phyloP scores from a whole-genome alignment of 2,113 vertebrate genomes.

The Leucopternis melanops region DNA sequence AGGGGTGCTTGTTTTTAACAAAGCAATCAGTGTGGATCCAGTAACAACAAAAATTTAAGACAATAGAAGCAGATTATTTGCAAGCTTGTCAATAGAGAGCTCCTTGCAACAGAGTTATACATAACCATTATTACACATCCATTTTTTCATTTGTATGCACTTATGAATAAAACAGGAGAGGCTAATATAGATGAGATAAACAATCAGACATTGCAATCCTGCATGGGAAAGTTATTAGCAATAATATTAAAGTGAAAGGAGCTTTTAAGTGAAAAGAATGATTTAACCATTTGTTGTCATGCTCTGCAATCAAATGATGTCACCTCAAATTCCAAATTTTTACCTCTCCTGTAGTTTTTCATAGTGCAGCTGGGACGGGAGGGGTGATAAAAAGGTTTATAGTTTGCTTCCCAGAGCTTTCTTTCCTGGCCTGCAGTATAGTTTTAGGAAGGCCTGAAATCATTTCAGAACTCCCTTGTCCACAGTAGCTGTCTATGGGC shows the following conservation, averaged over 20 bases:
- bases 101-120: not conserved
- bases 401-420: not conserved
- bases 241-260: not conserved
- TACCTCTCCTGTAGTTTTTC: not conserved
- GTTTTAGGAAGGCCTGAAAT: not conserved
- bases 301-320: not conserved
- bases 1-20: not conserved
- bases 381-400: not conserved
- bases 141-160: not conserved
- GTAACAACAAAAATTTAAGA: not conserved
- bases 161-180: not conserved
- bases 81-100: not conserved
- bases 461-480: not conserved
- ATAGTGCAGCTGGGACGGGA: not conserved
- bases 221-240: not conserved
- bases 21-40: not conserved
- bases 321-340: not conserved
- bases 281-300: not conserved
- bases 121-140: not conserved
- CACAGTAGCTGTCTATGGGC: not conserved
- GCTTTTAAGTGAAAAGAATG: not conserved
- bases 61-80: not conserved
- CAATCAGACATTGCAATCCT: not conserved
- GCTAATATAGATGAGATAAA: not conserved
- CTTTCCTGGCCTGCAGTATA: not conserved